A percentile compares a stretch with the other conserved stretches of the same genome.
Conservation (phyloP, 2,797 vertebrate genomes). For the Sebastes trivittatus region DNA sequence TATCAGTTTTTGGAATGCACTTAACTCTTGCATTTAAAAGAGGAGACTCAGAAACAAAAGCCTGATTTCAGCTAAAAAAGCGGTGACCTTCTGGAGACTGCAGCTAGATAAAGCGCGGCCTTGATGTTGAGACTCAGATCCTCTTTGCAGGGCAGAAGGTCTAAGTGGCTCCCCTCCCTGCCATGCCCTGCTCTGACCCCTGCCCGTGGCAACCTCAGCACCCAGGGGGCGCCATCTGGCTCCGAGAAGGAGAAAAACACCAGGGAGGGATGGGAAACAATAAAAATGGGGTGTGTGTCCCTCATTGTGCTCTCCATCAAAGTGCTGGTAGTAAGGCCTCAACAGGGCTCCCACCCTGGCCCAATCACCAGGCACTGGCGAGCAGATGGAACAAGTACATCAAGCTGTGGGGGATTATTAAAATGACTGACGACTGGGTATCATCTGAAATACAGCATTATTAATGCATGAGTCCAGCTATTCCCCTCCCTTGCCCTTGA, state of each 20-base stretch:
- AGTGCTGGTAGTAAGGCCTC: slow-evolving; percentile 78
- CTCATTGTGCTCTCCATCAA: slow-evolving; percentile 86
- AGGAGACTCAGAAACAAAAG: slow-evolving; percentile 42
- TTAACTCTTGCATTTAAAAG: slow-evolving; percentile 44
- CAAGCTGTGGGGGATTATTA: slow-evolving; percentile 90
- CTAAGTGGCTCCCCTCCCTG: slow-evolving; percentile 75
- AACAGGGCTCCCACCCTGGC: slow-evolving; percentile 72
- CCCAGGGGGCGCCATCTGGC: slow-evolving; percentile 86
- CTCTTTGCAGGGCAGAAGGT: slow-evolving; percentile 71
- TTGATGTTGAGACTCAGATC: slow-evolving; percentile 73
- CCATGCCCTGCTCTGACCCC: slow-evolving; percentile 74
- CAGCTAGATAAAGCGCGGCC: slow-evolving; percentile 64
- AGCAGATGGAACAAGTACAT: slow-evolving; percentile 90
- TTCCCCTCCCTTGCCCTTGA: slow-evolving; percentile 85
- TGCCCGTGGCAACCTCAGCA: slow-evolving; percentile 74
- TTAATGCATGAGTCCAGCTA: slow-evolving; percentile 87
- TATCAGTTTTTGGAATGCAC: slow-evolving; percentile 35
- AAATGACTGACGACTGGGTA: slow-evolving; percentile 88
- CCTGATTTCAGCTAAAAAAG: slow-evolving; percentile 51
- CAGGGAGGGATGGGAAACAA: slow-evolving; percentile 73
- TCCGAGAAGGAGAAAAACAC: slow-evolving; percentile 66
- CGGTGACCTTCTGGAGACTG: slow-evolving; percentile 50
- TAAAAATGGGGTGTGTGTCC: slow-evolving; percentile 70
- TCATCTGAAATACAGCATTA: slow-evolving; percentile 87
- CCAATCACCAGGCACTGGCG: slow-evolving; percentile 79